These are phyloP conservation scores for Stenolophus ochropezus DNA, from an alignment of 2,888 invertebrate species.

Conservation along the genomic window DNA sequence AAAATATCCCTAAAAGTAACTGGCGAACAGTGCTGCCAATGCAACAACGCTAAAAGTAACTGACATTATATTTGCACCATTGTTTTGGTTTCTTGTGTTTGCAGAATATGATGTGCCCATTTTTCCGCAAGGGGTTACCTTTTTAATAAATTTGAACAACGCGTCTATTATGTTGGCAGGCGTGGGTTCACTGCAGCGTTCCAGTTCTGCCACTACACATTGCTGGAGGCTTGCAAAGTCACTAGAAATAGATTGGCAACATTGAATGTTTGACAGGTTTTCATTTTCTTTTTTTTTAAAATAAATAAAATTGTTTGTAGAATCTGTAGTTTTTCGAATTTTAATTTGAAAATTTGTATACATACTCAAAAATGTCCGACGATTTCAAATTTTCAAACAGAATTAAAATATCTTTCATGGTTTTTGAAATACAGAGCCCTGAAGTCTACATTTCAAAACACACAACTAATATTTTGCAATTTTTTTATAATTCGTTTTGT, in stretches of 20 bases:
- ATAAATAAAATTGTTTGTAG: background rate
- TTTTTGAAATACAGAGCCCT: background rate
- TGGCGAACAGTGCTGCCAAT: constrained; percentile 22
- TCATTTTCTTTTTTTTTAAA: background rate
- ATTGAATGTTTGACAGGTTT: background rate
- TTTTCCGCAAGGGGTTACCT: constrained; percentile 67
- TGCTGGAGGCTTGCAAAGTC: constrained; percentile 76
- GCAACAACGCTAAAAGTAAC: background rate
- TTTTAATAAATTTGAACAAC: constrained; percentile 73
- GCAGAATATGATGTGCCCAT: background rate
- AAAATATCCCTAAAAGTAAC: constrained; percentile 14
- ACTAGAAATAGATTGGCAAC: constrained; percentile 69
- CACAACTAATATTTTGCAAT: too few relatives aligned
- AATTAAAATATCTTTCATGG: background rate
- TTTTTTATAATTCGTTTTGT: background rate
- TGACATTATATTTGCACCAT: background rate
- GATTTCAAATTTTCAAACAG: background rate
- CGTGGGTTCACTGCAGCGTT: constrained; percentile 83
- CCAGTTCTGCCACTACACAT: constrained; percentile 79
- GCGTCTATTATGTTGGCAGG: constrained; percentile 85
- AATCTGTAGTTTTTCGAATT: too few relatives aligned
- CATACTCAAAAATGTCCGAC: background rate
- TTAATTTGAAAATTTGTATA: constrained; percentile 7
- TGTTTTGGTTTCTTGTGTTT: background rate
- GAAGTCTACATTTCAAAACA: background rate